phyloP scores from a whole-genome alignment of 1,140 invertebrate genomes.

The Cotesia glomerata region DNA sequence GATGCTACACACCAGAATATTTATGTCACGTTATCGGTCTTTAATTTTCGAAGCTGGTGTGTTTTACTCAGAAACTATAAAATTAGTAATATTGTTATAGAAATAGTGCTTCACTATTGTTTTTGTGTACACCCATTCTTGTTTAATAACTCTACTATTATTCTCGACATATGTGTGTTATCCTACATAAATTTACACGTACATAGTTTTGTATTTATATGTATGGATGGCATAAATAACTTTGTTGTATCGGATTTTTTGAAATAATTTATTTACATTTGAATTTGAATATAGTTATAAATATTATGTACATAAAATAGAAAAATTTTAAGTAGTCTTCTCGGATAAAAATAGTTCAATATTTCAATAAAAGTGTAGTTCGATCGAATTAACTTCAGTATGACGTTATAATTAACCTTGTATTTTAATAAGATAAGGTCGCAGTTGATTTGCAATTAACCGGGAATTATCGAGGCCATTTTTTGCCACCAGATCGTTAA shows the following conservation, averaged over 20 bases:
- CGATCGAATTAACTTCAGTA: neutral
- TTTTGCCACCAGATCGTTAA: slow-evolving; percentile 25
- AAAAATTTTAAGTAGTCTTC: too few relatives aligned
- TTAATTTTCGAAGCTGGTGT: neutral
- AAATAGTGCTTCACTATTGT: too few relatives aligned
- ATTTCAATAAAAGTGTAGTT: neutral
- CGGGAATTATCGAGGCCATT: slow-evolving; percentile 22
- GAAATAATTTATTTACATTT: neutral
- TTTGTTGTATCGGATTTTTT: neutral
- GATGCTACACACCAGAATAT: neutral
- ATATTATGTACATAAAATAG: too few relatives aligned
- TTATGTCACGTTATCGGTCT: neutral
- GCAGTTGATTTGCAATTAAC: slow-evolving; percentile 16
- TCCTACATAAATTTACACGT: too few relatives aligned
- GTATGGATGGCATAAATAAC: too few relatives aligned
- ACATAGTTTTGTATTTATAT: too few relatives aligned
- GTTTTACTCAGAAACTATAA: neutral
- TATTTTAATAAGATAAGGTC: slow-evolving; percentile 23
- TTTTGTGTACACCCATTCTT: too few relatives aligned
- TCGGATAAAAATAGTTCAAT: too few relatives aligned
- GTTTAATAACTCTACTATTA: too few relatives aligned
- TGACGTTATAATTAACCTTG: slow-evolving; percentile 17
- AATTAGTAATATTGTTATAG: too few relatives aligned
- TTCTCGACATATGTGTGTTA: too few relatives aligned
- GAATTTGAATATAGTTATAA: neutral